Base-by-base conservation (phyloP, 1,140 invertebrate species). In the Heliconius himera region DNA sequence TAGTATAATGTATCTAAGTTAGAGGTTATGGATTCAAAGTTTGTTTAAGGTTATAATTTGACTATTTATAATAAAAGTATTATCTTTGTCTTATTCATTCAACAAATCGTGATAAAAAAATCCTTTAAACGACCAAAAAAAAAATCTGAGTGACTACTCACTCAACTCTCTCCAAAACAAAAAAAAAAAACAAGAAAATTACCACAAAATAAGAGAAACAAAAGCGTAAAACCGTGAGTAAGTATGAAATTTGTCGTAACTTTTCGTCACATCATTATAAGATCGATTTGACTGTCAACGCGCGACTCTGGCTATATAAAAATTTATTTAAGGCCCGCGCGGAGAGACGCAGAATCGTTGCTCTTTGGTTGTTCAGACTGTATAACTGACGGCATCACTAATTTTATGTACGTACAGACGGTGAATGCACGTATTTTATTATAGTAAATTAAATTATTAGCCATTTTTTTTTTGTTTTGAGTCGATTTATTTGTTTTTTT, bases 221-320 rank as follows among this genome's bases (percentile, higher is more conserved):
- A 46, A 46, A 46, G 41, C n/a, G 56, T 22, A 66, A 66, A 66
- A 72, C 4, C 46, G 26, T 70, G n/a, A 56, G 16, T 71, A 77
- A 60, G 60, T 77, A 49, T 77, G 74, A 72, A 84, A 79, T 83
- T 81, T 81, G 81, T 84, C 83, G 77, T 54, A 60, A 73, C 46
- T 72, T 82, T 80, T 85, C 82, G 46, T 70, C 82, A 81, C 78
- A 73, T 83, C 80, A 78, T 85, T 83, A 85, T 54, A 18, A 70
- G 38, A 83, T 60, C 82, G 78, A 83, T 85, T 74, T 75, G 60
- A 18, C 80, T 85, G 82, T 85, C 82, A 77, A 29, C 81, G 79
- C 51, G 79, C 29, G 54, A 36, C 72, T 33, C 74, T n/a, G 36
- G 49, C 60, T 74, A 46, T 80, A 76, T 77, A 77, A 80, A 81